Base-by-base conservation (phyloP, 92 coral and sea anemone species). In the Muricea muricata region DNA sequence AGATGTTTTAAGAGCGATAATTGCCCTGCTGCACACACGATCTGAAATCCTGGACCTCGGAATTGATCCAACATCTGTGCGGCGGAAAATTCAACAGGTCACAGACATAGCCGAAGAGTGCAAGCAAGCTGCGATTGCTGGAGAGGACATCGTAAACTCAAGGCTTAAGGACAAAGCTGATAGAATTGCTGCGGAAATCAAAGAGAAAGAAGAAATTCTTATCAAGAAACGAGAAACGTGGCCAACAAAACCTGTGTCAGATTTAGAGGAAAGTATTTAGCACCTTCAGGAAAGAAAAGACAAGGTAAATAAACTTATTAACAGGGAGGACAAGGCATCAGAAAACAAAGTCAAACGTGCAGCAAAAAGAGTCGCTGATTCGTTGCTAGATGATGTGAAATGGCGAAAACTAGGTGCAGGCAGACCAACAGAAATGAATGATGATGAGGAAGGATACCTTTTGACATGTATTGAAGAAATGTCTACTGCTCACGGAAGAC, bases 401-500 rank as follows among this genome's bases (percentile, higher is more conserved):
- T 35, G 87, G n/a, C 77, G 93, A 73, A 83, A 76, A 46, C 91
- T 88, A 45, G 91, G 91, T 6, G 91, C 89, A 35, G 39, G 63
- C 6, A 80, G 90, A 39, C 88, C 83, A 20, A 57, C 46, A 9
- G 84, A 87, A 58, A 91, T 88, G 87, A 84, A 67, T 23, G 78
- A 86, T 41, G 87, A 86, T 47, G 90, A 90, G 34, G 94, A 91
- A 52, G 55, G 82, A 32, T 92, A 23, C 60, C 24, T n/a, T n/a
- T n/a, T n/a, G n/a, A n/a, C n/a, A n/a, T n/a, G n/a, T n/a, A n/a
- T 87, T 31, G 87, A 84, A 33, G 84, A 86, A 13, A 86, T 82
- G 93, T 69, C 91, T 14, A 92, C 95, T 0, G 35, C 81, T 45
- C 89, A 89, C 48, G 87, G 95, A 50, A 89, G 94, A 82, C 28